These are phyloP conservation scores for Mungos mungo DNA, from an alignment of 2,113 vertebrate species.

Conservation along the genomic window DNA sequence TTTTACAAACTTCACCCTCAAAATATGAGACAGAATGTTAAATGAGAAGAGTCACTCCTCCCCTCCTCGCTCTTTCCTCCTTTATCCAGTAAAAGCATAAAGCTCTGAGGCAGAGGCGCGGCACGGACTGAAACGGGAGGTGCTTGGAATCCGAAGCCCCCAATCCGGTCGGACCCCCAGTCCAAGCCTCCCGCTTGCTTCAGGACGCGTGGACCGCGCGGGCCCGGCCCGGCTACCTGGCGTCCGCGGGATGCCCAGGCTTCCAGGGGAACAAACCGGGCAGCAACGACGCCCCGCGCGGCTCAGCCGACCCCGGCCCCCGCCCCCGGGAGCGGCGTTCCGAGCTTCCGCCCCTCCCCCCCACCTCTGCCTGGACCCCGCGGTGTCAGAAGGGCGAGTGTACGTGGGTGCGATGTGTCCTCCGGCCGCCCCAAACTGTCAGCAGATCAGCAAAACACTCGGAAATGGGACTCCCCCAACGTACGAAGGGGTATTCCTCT, in stretches of 20 bases:
- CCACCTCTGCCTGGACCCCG: neutral
- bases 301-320: neutral
- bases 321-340: neutral
- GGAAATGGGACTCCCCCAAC: neutral
- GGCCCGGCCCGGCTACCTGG: neutral
- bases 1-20: neutral
- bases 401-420: neutral
- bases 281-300: neutral
- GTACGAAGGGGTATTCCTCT: neutral
- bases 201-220: rapidly evolving
- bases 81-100: neutral
- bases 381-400: neutral
- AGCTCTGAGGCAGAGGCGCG: neutral
- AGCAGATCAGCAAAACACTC: neutral
- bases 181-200: neutral
- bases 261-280: neutral
- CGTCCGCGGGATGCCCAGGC: no score
- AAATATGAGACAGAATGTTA: neutral
- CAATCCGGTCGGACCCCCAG: neutral
- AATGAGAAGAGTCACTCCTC: neutral
- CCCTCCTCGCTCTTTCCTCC: neutral
- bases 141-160: neutral
- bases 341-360: neutral
- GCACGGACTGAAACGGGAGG: neutral
- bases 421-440: neutral